Evolutionary conservation across 2,113 vertebrate species (phyloP).

Genomic region (Marmota monax): DNA sequence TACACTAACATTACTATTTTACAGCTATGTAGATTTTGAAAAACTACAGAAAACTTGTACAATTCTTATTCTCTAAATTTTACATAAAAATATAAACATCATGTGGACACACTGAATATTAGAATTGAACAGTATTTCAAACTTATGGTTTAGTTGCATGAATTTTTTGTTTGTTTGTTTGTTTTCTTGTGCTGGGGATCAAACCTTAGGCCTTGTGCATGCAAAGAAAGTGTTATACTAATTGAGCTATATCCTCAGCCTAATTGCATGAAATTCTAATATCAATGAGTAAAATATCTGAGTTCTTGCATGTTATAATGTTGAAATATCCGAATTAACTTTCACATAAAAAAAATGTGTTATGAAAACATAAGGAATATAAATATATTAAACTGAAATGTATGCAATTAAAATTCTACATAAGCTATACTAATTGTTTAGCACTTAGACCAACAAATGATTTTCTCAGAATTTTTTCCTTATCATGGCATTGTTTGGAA

Average conservation of each 20-base stretch:
- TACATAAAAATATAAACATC: background rate
- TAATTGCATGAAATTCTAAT: too few relatives aligned
- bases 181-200: too few relatives aligned
- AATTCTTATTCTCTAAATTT: background rate
- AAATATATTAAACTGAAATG: background rate
- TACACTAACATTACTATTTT: background rate
- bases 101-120: background rate
- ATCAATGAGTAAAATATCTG: background rate
- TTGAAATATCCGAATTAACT: background rate
- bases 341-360: background rate
- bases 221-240: too few relatives aligned
- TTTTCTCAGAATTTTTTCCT: background rate
- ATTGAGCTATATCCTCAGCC: too few relatives aligned
- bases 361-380: background rate
- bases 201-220: too few relatives aligned
- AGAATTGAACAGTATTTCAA: background rate
- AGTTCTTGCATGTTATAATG: background rate
- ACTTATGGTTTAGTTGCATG: background rate
- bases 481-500: background rate
- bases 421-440: background rate
- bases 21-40: background rate
- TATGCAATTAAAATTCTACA: background rate
- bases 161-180: too few relatives aligned
- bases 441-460: background rate
- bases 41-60: background rate